Percentiles rank a stretch among this genome's conserved stretches.
phyloP scores from a whole-genome alignment of 2,888 invertebrate species.

The Sesamia inferens region DNA sequence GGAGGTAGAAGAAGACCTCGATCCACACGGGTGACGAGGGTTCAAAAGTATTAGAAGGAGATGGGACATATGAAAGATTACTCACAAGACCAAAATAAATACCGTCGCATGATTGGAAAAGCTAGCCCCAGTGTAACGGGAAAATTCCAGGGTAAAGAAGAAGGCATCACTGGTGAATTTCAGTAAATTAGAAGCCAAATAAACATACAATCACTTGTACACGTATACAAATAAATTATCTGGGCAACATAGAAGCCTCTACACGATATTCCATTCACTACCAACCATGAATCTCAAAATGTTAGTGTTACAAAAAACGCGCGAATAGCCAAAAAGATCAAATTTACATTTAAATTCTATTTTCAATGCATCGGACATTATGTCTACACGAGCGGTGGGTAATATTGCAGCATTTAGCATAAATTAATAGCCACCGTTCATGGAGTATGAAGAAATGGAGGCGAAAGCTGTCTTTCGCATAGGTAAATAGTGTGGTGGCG shows the following conservation, averaged over 20 bases:
- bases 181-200: constrained; percentile 7
- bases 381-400: constrained; percentile 56
- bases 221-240: constrained; percentile 29
- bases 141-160: neutral
- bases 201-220: constrained; percentile 14
- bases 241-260: constrained; percentile 25
- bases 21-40: neutral
- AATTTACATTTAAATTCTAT: constrained; percentile 59
- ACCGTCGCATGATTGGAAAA: neutral
- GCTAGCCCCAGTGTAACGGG: neutral
- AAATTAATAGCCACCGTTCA: constrained; percentile 68
- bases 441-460: constrained; percentile 53
- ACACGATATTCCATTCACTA: constrained; percentile 40
- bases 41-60: neutral
- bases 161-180: neutral
- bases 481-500: neutral
- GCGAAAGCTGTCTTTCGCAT: neutral
- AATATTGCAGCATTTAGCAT: constrained; percentile 66
- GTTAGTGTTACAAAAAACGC: constrained; percentile 45
- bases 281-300: constrained; percentile 52
- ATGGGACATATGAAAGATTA: too few relatives aligned
- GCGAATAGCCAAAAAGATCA: constrained; percentile 45
- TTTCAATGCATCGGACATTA: constrained; percentile 61
- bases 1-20: neutral
- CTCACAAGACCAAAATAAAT: neutral